These are phyloP conservation scores for Vulpes lagopus DNA, from an alignment of 2,113 vertebrate genomes.

Conservation along the genomic window DNA sequence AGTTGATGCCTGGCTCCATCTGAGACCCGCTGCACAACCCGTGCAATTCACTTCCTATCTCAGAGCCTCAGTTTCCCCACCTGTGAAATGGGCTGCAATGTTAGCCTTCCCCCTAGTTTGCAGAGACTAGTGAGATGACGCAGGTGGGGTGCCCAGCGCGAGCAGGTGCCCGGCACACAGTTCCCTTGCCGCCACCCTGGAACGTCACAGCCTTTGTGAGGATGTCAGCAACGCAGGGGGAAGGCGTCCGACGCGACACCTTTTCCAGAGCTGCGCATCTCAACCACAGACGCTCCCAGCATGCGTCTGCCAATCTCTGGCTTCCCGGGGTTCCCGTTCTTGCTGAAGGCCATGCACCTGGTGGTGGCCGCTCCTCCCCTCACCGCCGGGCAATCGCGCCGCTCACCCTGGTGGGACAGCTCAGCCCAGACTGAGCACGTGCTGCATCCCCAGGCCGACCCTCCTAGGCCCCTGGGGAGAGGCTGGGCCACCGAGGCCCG, in stretches of 20 bases:
- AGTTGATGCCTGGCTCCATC: background rate
- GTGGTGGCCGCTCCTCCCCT: background rate
- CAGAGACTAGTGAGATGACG: background rate
- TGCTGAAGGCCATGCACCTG: background rate
- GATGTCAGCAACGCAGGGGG: background rate
- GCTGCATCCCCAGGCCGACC: too few species aligned
- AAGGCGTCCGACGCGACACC: rapidly evolving
- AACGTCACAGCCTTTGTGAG: background rate
- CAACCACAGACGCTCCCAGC: rapidly evolving
- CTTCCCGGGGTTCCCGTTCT: background rate
- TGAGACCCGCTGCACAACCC: too few species aligned
- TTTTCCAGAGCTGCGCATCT: background rate
- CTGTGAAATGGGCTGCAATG: background rate
- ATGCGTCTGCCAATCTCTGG: rapidly evolving
- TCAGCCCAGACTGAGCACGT: rapidly evolving
- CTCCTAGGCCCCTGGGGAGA: background rate
- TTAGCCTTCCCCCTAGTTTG: background rate
- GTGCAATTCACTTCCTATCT: background rate
- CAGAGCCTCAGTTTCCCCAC: background rate
- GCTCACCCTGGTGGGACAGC: too few species aligned
- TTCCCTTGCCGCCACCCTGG: rapidly evolving
- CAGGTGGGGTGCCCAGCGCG: rapidly evolving
- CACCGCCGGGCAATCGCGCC: too few species aligned
- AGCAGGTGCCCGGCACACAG: rapidly evolving
- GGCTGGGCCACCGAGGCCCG: background rate